Base-by-base conservation (phyloP, 1,140 invertebrate species). In the Andricus grossulariae region DNA sequence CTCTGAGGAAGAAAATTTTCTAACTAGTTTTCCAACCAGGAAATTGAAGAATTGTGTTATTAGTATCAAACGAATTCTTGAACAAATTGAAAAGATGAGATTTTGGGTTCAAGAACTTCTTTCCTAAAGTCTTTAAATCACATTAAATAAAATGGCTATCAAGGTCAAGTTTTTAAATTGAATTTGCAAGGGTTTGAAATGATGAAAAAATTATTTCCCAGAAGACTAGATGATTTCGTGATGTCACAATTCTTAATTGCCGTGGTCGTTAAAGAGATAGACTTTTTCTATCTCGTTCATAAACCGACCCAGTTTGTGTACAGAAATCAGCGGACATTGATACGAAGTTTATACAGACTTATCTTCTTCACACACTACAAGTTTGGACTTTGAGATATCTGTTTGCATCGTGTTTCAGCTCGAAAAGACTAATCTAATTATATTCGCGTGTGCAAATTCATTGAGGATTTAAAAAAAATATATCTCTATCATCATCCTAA, bases 341-440 rank as follows among this genome's bases (percentile, higher is more conserved):
- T 66, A 66, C 57, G 21, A 19, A 32, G 60, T 39, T 66, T 39
- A 66, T 66, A 71, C 75, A 50, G 71, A 75, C 79, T 80, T 80
- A 80, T 80, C 79, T 77, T 80, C 79, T 77, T 73, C 71, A 72
- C 72, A 80, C 72, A 79, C 25, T 71, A 25, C 52, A 15, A 77
- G 73, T 66, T 66, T 75, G 72, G 60, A 52, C 74, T 76, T 75
- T 73, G 66, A 76, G 71, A 76, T 76, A 80, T 74, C 32, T 71
- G 49, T 57, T 12, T 13, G 32, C 10, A 13, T 45, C 45, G 11
- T 12, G 16, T 15, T 60, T 39, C 25, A 32, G 21, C 32, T 60
- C 32, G 12, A 5, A 5, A 1, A 60, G 32, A 60, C 21, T 55
- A 19, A 32, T 60, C 19, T 32, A 32, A 60, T 15, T 32, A 32